A percentile compares a stretch with the other conserved stretches of the same genome.
phyloP scores from a whole-genome alignment of 2,797 vertebrate species.

The Orientallactaga sibirica region DNA sequence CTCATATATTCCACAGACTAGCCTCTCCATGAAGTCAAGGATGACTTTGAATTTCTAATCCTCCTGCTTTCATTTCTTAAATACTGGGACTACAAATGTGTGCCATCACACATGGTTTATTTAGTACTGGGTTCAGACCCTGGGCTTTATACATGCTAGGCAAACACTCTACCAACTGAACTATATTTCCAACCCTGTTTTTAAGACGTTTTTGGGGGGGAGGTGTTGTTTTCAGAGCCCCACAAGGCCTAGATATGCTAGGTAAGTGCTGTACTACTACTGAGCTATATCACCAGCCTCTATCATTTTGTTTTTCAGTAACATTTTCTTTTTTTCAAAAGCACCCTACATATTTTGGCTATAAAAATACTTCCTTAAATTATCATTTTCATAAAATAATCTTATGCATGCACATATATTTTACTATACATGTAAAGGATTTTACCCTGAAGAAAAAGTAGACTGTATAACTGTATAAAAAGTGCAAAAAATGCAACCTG shows the following conservation, averaged over 20 bases:
- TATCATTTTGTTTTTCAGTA: conserved; percentile 49
- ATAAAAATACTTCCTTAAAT: conserved; percentile 56
- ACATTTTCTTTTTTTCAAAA: conserved; percentile 32
- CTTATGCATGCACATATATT: not conserved
- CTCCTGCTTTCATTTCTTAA: too few relatives aligned
- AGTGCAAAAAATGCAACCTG: conserved; percentile 13
- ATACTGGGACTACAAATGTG: not conserved
- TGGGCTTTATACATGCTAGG: not conserved
- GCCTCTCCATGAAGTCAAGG: not conserved
- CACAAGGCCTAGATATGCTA: not conserved
- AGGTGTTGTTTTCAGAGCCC: not conserved
- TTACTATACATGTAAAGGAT: conserved; percentile 16
- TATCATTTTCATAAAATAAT: not conserved
- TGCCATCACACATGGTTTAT: not conserved
- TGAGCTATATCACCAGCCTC: not conserved
- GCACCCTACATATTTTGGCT: not conserved
- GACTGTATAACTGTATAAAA: conserved; percentile 29
- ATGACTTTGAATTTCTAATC: not conserved
- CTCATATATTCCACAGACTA: not conserved
- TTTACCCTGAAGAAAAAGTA: conserved; percentile 51
- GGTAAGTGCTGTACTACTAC: not conserved
- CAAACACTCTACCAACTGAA: not conserved
- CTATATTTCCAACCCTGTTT: not conserved
- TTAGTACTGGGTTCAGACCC: not conserved
- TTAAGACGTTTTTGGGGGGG: not conserved